Conservation (phyloP, 2,113 vertebrate genomes). For the Procapra przewalskii region DNA sequence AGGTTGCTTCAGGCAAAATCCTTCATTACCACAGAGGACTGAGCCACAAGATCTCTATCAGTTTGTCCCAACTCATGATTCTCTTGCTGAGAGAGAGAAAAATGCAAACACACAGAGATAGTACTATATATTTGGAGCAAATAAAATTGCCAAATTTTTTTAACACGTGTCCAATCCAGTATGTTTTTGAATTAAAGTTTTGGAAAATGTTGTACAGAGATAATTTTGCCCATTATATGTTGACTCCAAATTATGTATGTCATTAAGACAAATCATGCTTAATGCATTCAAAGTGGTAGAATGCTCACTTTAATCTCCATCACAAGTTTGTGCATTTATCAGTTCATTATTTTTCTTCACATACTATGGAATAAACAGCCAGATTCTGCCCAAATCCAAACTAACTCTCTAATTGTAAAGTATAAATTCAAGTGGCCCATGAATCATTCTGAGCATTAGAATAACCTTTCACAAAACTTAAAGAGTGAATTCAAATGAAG, state of each 20-base stretch:
- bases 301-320: not conserved
- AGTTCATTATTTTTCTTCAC: not conserved
- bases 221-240: not conserved
- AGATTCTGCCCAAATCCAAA: not conserved
- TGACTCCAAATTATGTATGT: not conserved
- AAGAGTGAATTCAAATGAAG: not conserved
- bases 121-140: not conserved
- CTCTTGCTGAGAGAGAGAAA: slow-evolving; percentile 24
- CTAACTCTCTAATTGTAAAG: not conserved
- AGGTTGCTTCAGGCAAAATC: not conserved
- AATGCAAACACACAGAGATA: not conserved
- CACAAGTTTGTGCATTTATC: not conserved
- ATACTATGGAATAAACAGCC: not conserved
- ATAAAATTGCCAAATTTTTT: not conserved
- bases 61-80: not conserved
- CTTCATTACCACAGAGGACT: not conserved
- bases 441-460: not conserved
- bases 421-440: not conserved
- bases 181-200: not conserved
- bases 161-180: not conserved
- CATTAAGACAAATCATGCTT: not conserved
- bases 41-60: not conserved
- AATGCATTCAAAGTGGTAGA: not conserved
- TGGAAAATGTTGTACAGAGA: slow-evolving; percentile 18
- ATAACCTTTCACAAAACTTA: not conserved